Conservation (phyloP, 2,797 vertebrate species). For the Hydrolagus colliei region DNA sequence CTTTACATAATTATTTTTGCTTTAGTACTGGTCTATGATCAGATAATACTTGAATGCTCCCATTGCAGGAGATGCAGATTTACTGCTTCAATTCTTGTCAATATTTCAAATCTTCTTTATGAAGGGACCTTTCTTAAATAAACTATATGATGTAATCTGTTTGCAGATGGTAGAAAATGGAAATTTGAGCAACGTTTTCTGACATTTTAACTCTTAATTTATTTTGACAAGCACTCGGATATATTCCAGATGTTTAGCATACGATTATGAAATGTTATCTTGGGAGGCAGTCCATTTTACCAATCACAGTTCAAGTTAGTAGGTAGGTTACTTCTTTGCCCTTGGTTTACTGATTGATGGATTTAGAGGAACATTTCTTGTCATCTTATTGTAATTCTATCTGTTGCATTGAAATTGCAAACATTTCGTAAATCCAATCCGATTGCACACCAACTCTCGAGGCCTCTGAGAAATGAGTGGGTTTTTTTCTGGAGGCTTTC, state of each 20-base stretch:
- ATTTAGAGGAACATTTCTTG: too few relatives aligned
- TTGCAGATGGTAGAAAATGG: constrained; percentile 45
- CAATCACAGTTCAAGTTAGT: not conserved
- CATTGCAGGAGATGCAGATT: not conserved
- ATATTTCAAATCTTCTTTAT: not conserved
- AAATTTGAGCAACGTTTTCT: constrained; percentile 46
- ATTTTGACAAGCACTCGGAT: constrained; percentile 44
- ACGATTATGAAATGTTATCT: constrained; percentile 40
- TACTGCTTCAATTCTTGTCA: not conserved
- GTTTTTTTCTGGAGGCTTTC: too few relatives aligned
- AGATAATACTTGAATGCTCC: too few relatives aligned
- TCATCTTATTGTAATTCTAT: too few relatives aligned
- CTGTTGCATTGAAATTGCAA: too few relatives aligned
- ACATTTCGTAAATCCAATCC: too few relatives aligned
- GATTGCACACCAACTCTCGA: too few relatives aligned
- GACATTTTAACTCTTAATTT: constrained; percentile 45
- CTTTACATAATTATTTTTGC: too few relatives aligned
- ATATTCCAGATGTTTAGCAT: constrained; percentile 46
- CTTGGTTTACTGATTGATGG: too few relatives aligned
- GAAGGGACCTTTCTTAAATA: not conserved
- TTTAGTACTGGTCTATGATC: too few relatives aligned
- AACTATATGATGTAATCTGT: constrained; percentile 46
- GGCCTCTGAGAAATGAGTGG: too few relatives aligned
- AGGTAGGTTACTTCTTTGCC: too few relatives aligned
- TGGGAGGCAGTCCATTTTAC: constrained; percentile 39